These are phyloP conservation scores for Galeopsomyia nigrocyanea DNA, from an alignment of 2,888 invertebrate species.

Conservation along the genomic window DNA sequence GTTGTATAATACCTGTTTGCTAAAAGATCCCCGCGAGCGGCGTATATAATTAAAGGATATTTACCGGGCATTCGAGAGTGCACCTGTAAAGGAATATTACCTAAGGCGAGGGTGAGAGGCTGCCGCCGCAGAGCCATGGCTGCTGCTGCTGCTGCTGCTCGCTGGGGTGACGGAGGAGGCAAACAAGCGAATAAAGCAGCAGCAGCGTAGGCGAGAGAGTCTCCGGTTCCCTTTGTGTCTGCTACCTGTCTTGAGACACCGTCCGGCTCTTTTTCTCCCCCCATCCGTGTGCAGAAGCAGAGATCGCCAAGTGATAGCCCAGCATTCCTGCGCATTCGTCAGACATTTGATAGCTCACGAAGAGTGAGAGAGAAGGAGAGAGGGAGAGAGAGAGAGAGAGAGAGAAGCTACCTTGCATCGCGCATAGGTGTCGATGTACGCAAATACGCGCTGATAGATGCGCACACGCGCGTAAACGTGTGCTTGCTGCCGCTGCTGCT, in stretches of 20 bases:
- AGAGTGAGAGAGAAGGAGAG: slow-evolving; percentile 57
- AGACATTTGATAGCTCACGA: slow-evolving; percentile 68
- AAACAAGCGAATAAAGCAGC: no score
- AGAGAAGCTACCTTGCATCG: background rate
- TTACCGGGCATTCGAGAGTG: slow-evolving; percentile 53
- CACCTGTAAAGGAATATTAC: slow-evolving; percentile 58
- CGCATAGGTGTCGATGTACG: slow-evolving; percentile 35
- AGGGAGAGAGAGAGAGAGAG: slow-evolving; percentile 57
- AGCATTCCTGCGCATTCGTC: slow-evolving; percentile 66
- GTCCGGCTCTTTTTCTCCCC: slow-evolving; percentile 49
- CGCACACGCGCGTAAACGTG: slow-evolving; percentile 7
- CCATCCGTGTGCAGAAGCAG: slow-evolving; percentile 48
- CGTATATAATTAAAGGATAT: slow-evolving; percentile 60
- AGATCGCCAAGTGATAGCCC: slow-evolving; percentile 59
- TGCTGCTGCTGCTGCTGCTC: background rate
- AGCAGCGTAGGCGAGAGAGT: slow-evolving; percentile 55
- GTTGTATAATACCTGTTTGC: slow-evolving; percentile 55
- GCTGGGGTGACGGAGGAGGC: no score
- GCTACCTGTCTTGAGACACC: slow-evolving; percentile 68
- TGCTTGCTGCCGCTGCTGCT: slow-evolving; percentile 9
- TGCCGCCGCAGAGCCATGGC: background rate
- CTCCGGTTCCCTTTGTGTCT: slow-evolving; percentile 66
- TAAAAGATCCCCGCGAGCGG: slow-evolving; percentile 10
- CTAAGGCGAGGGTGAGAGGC: slow-evolving; percentile 22
- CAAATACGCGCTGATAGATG: slow-evolving; percentile 40